A percentile compares a stretch with the other conserved stretches of the same genome.
These are phyloP conservation scores for Actinia equina DNA, from an alignment of 64 coral and sea anemone genomes.

Conservation along the genomic window DNA sequence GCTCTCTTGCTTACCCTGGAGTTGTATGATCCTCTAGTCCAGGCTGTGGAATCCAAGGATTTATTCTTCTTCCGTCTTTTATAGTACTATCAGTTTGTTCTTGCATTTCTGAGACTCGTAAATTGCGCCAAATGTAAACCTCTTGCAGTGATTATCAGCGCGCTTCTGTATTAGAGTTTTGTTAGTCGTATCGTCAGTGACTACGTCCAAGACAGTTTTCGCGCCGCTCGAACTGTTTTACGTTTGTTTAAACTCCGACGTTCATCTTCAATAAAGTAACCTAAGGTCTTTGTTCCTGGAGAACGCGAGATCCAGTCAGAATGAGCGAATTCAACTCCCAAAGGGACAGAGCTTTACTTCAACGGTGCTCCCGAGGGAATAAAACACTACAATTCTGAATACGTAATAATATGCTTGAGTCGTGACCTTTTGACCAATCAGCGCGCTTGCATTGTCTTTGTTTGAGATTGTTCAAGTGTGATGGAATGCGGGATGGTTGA, in stretches of 20 bases:
- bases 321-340: constrained; percentile 29
- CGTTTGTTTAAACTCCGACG: constrained; percentile 11
- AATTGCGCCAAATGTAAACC: constrained; percentile 2
- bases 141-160: background rate
- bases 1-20: constrained; percentile 9
- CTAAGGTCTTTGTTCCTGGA: background rate
- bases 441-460: background rate
- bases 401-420: constrained; percentile 14
- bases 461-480: background rate
- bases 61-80: background rate
- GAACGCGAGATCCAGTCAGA: constrained; percentile 24
- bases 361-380: constrained; percentile 29
- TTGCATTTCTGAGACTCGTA: constrained; percentile 21
- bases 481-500: constrained; percentile 2
- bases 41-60: background rate
- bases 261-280: background rate
- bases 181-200: background rate
- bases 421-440: background rate
- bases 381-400: background rate
- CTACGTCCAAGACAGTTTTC: background rate
- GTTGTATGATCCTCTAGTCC: background rate
- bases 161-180: background rate
- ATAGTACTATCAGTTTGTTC: constrained; percentile 16
- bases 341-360: background rate
- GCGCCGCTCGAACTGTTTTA: constrained; percentile 6